Evolutionary conservation across 2,797 vertebrate genomes (phyloP), one percentile per base, ranked within the genome.

Genomic region (Pelochelys cantorii): DNA sequence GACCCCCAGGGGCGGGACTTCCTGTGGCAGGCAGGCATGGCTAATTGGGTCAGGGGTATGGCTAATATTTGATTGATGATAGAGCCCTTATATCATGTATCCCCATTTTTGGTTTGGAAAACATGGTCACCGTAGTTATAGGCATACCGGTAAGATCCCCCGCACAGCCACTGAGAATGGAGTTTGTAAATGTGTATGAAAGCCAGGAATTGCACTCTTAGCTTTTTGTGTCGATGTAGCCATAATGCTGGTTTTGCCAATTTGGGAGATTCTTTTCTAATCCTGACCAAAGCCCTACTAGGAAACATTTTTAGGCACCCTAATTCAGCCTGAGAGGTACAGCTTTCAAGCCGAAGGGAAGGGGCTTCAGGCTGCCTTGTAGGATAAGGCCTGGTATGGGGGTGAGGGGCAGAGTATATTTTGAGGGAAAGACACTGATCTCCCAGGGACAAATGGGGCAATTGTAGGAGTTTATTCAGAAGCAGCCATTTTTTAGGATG

Each of bases 131-230:
- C 8, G 8, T 48, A 48, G 42, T 48, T 48, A 8, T 48, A 48
- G 42, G 42, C 42, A 48, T 48, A 34, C 65, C 11, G 65, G 18
- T 71, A 34, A 71, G 17, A 34, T 34, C 9, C 10, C 65, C 15
- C n/a, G 17, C 9, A n/a, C 4, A 5, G 1, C 34, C 3, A 1
- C 11, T 71, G 65, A 71, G 18, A 71, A 71, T 37, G 2, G 8
- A 71, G 65, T n/a, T 71, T 71, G n/a, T 11, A 37, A 18, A 37
- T 34, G n/a, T 22, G n/a, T 22, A 37, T 37, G 18, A 10, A 22
- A 71, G 10, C 65, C 17, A 18, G 65, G 20, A 71, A 37, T 71
- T 18, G 37, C n/a, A 11, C n/a, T n/a, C 5, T 7, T 20, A 4
- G 18, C 18, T 22, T n/a, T 20, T 68, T 34, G n/a, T 20, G 65